Conservation (phyloP, 2,797 vertebrate genomes). For the Nyctalus aviator region DNA sequence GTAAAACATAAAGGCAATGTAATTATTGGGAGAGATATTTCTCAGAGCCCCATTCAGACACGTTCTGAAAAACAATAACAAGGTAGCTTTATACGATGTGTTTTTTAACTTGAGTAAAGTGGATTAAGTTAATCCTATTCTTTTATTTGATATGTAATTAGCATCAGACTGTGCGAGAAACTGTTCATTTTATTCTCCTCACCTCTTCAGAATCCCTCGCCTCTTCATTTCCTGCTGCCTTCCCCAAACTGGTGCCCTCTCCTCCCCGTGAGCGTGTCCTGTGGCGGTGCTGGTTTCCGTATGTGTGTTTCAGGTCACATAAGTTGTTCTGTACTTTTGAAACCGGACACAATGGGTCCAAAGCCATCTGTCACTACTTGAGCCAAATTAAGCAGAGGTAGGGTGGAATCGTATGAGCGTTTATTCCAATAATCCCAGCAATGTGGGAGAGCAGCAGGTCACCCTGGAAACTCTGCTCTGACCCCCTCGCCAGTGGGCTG, state of each 20-base stretch:
- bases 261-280: too few species aligned
- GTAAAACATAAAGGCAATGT: constrained; percentile 71
- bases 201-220: neutral
- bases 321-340: neutral
- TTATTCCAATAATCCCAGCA: too few species aligned
- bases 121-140: neutral
- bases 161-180: neutral
- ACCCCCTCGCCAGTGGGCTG: too few species aligned
- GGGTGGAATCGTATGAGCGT: too few species aligned
- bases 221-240: neutral
- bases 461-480: too few species aligned
- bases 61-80: neutral
- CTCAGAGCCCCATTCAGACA: constrained; percentile 47
- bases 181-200: neutral
- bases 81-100: neutral
- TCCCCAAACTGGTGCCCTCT: neutral
- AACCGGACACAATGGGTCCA: too few species aligned
- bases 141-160: neutral
- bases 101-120: neutral
- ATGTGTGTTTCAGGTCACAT: neutral
- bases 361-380: too few species aligned
- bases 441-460: too few species aligned
- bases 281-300: too few species aligned
- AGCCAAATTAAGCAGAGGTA: too few species aligned
- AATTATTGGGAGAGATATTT: constrained; percentile 41